Percentiles rank a stretch among this genome's conserved stretches.
These are phyloP conservation scores for Platycercus adscitus DNA, from an alignment of 2,113 vertebrate species.

Conservation along the genomic window DNA sequence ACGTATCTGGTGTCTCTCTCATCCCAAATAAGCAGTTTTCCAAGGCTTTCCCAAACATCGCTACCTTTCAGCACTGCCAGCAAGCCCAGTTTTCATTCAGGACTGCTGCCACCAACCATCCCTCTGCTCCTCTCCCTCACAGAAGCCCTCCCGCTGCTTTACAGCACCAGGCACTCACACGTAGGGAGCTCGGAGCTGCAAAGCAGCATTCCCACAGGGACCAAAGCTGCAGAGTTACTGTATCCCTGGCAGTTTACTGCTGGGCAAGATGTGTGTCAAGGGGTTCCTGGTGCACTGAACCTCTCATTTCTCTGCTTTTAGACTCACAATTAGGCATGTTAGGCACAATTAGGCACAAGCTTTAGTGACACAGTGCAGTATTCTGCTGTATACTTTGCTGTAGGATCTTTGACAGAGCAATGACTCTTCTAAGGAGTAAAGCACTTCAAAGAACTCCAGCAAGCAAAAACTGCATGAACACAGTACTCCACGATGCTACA, in stretches of 20 bases:
- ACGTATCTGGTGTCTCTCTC: background rate
- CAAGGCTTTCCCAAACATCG: background rate
- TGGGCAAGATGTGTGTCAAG: background rate
- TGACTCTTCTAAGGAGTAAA: background rate
- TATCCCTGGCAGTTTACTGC: background rate
- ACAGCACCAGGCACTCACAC: fast-evolving
- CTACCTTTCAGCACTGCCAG: background rate
- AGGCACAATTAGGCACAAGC: background rate
- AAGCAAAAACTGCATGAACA: background rate
- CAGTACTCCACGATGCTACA: background rate
- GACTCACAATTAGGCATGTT: background rate
- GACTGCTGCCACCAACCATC: background rate
- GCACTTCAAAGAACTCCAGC: slow-evolving; percentile 51
- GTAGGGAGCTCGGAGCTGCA: background rate
- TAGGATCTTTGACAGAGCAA: background rate
- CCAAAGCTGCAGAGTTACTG: background rate
- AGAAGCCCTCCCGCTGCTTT: background rate
- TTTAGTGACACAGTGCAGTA: background rate
- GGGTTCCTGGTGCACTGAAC: background rate
- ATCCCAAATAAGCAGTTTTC: background rate
- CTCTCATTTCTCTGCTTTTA: background rate
- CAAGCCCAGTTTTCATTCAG: background rate
- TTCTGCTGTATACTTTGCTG: background rate
- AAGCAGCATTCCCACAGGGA: background rate
- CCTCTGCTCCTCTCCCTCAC: background rate